Evolutionary conservation across 1,140 invertebrate genomes (phyloP).

Genomic region (Drosophila virilis): DNA sequence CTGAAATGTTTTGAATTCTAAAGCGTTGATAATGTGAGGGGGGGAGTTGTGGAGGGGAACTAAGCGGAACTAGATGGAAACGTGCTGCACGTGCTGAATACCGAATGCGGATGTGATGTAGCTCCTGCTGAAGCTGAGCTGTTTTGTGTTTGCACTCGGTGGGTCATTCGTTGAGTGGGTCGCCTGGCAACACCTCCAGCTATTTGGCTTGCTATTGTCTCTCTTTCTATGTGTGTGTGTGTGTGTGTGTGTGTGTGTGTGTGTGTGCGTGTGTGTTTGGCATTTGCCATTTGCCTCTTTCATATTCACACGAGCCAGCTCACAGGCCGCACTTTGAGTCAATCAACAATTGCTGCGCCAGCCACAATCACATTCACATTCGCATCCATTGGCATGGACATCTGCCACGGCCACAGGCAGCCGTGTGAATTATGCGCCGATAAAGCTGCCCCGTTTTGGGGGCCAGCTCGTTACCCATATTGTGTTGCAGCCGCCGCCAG

Average conservation of each 20-base stretch:
- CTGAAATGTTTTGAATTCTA: slow-evolving; percentile 82
- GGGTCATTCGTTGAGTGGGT: no score
- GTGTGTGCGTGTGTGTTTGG: background rate
- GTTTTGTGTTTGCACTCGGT: background rate
- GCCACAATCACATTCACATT: slow-evolving; percentile 21
- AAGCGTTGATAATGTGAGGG: slow-evolving; percentile 34
- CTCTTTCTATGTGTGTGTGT: background rate
- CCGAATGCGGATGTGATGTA: slow-evolving; percentile 40
- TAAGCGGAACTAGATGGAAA: slow-evolving; percentile 16
- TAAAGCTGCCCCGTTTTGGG: slow-evolving; percentile 70
- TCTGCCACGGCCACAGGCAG: slow-evolving; percentile 33
- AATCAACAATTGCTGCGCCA: slow-evolving; percentile 58
- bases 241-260: background rate
- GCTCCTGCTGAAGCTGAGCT: slow-evolving; percentile 28
- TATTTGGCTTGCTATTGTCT: slow-evolving; percentile 23
- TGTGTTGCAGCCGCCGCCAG: slow-evolving; percentile 65
- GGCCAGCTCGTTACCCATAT: slow-evolving; percentile 78
- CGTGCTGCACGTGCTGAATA: slow-evolving; percentile 21
- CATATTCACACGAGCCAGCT: slow-evolving; percentile 54
- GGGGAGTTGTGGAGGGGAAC: background rate
- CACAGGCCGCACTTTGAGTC: slow-evolving; percentile 44
- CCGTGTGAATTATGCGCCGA: slow-evolving; percentile 77
- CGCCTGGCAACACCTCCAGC: background rate
- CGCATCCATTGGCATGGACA: slow-evolving; percentile 18
- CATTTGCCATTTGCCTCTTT: slow-evolving; percentile 54